Base-by-base conservation (phyloP, 35 echinoderm and acorn worm genomes). In the Nesometra sesokonis region DNA sequence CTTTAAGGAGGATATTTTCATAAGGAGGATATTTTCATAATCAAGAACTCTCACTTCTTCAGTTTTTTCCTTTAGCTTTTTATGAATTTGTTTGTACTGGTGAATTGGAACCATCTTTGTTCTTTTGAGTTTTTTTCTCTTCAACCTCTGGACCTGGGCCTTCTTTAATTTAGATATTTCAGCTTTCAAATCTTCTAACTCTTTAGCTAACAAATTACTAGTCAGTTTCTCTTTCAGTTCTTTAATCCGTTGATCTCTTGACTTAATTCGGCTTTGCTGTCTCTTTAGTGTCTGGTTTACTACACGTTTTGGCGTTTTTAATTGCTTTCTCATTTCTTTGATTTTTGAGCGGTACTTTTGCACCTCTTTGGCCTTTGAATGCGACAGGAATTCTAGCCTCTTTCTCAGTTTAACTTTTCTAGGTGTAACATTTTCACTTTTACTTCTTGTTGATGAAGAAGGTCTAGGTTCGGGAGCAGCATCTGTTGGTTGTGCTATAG, bases 271-370 rank as follows among this genome's bases (percentile, higher is more conserved):
- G 8, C 57, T 33, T 83, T 89, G 83, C 35, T 90, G 85, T 47
- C 89, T 85, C 84, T 90, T 90, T 77, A 90, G 33, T 57, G 82
- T 37, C 57, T 90, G 89, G 40, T 90, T 90, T 27, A 85, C 34
- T 35, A 90, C 89, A 77, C 89, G 83, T 80, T 86, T 90, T 43
- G 89, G 89, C 29, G 82, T 78, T 90, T 86, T 85, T 37, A 90
- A 80, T 46, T 85, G 43, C 35, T 29, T 46, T 57, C 32, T 85
- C 13, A 90, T 57, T 80, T 90, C 36, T n/a, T 35, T 80, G 30
- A 90, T 85, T 78, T 67, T 33, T 30, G 36, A 36, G 3, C 35
- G 27, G 52, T 85, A 90, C 47, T 90, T 90, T 17, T 80, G 4
- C 47, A 0, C 32, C 30, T 78, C 57, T 80, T 33, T 76, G 32